Evolutionary conservation across 2,113 vertebrate species (phyloP).

Genomic region (Pygoscelis adeliae): DNA sequence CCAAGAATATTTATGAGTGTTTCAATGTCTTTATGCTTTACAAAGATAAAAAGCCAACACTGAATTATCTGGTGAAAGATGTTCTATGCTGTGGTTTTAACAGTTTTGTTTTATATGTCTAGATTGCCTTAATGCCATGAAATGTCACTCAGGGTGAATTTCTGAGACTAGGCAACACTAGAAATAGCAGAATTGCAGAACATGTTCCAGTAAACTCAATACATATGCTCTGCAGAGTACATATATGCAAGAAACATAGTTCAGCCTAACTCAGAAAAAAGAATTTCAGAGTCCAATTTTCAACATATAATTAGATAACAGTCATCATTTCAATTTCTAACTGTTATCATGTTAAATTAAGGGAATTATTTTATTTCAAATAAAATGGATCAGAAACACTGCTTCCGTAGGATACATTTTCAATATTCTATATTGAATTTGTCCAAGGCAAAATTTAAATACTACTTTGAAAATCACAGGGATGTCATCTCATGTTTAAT

Average conservation of each 20-base stretch:
- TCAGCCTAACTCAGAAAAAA: not conserved
- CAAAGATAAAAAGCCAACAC: not conserved
- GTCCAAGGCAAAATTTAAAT: not conserved
- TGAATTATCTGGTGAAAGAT: not conserved
- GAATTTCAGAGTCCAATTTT: not conserved
- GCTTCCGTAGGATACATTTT: not conserved
- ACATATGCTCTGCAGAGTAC: accelerated
- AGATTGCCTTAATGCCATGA: not conserved
- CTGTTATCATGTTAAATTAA: not conserved
- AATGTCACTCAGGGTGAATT: not conserved
- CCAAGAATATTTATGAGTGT: not conserved
- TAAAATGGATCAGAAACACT: not conserved
- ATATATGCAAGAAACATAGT: not conserved
- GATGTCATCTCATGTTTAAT: not conserved
- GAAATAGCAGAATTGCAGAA: not conserved
- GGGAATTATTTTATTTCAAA: not conserved
- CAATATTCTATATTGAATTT: not conserved
- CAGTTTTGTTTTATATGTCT: not conserved
- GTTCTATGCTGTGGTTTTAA: not conserved
- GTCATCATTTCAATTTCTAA: not conserved
- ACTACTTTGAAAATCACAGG: not conserved
- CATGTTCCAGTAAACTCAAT: not conserved
- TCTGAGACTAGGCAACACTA: not conserved
- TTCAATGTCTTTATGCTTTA: not conserved
- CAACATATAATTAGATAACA: not conserved